Evolutionary conservation across 2,888 invertebrate species (phyloP).

Genomic region (Heliconius charithonia): DNA sequence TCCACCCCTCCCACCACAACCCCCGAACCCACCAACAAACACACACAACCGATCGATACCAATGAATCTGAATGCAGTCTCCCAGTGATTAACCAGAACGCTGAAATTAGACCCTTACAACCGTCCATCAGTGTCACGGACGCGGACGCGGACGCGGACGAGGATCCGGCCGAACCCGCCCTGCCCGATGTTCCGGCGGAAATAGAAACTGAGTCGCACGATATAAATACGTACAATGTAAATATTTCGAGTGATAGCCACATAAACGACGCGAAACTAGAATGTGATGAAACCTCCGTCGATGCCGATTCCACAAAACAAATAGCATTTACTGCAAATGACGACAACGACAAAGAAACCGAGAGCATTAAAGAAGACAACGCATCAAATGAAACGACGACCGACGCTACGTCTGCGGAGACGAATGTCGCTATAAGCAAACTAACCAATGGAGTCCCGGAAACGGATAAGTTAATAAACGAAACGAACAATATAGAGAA

Average conservation of each 20-base stretch:
- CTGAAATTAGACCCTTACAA: constrained; percentile 22
- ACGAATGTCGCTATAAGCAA: constrained; percentile 20
- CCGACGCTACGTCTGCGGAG: constrained; percentile 6
- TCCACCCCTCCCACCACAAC: constrained; percentile 45
- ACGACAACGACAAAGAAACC: constrained; percentile 4
- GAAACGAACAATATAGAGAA: constrained; percentile 12
- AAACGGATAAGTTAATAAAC: constrained; percentile 14
- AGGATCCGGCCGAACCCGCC: not conserved
- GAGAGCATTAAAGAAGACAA: not conserved
- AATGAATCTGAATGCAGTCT: constrained; percentile 27
- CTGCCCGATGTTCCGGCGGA: not conserved
- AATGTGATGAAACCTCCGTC: constrained; percentile 5
- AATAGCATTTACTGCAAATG: not conserved
- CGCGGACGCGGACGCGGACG: not conserved
- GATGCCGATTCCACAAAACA: not conserved
- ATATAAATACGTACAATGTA: constrained; percentile 21
- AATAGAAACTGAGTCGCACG: constrained; percentile 15
- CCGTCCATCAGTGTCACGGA: constrained; percentile 15
- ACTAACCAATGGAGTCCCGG: constrained; percentile 38
- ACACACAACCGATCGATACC: constrained; percentile 39
- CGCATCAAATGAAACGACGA: constrained; percentile 2
- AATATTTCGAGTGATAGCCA: constrained; percentile 26
- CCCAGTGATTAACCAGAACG: constrained; percentile 19
- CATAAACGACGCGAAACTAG: not conserved
- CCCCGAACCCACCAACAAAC: constrained; percentile 44